These are phyloP conservation scores for Diarsia rubi DNA, from an alignment of 2,888 invertebrate genomes.

Conservation along the genomic window DNA sequence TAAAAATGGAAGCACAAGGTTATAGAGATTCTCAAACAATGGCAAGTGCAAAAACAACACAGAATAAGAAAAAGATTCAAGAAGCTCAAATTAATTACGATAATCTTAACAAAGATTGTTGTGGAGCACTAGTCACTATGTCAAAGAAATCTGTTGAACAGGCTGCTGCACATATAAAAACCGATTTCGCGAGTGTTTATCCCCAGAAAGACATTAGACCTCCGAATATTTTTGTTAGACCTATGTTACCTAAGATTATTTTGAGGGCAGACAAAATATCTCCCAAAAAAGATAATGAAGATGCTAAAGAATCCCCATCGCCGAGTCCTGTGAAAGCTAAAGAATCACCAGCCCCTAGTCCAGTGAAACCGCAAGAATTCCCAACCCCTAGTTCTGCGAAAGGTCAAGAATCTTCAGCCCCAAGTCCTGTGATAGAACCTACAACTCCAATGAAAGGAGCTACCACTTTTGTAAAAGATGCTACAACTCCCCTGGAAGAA, in stretches of 20 bases:
- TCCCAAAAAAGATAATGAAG: constrained; percentile 82
- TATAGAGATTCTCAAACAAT: constrained; percentile 83
- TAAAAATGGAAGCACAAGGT: constrained; percentile 89
- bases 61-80: constrained; percentile 79
- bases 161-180: constrained; percentile 82
- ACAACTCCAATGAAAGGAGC: background rate
- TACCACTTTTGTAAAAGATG: constrained; percentile 93
- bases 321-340: constrained; percentile 93
- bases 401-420: constrained; percentile 73
- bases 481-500: constrained; percentile 93
- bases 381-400: constrained; percentile 93
- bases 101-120: constrained; percentile 81
- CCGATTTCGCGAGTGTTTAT: constrained; percentile 69
- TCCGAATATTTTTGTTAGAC: constrained; percentile 81
- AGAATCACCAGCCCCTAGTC: constrained; percentile 92
- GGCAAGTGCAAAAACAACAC: constrained; percentile 72
- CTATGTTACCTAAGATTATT: constrained; percentile 81
- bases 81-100: constrained; percentile 77
- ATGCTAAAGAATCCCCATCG: constrained; percentile 87
- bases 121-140: constrained; percentile 81
- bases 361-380: constrained; percentile 93
- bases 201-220: constrained; percentile 73
- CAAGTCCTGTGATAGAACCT: background rate
- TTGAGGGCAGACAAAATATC: constrained; percentile 80
- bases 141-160: constrained; percentile 82